Percentiles rank a stretch among this genome's conserved stretches.
phyloP scores from a whole-genome alignment of 2,797 vertebrate species.

The Clamator glandarius region DNA sequence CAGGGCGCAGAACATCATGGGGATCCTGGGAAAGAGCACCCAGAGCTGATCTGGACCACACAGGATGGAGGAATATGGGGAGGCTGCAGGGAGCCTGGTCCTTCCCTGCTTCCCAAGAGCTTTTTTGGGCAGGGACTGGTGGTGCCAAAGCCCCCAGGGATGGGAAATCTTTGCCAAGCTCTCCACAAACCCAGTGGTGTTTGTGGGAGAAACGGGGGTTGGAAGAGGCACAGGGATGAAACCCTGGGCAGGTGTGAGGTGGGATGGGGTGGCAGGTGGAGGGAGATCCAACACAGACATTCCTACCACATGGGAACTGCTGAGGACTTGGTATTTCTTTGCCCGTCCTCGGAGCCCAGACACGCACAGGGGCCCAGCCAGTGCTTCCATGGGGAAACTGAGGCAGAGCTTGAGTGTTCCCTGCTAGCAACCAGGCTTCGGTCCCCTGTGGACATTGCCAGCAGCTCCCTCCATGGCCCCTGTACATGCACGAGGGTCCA shows the following conservation, averaged over 20 bases:
- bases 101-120: not conserved
- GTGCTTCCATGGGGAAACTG: not conserved
- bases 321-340: not conserved
- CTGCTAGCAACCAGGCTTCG: no score
- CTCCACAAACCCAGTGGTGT: not conserved
- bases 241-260: accelerated
- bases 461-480: not conserved
- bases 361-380: accelerated
- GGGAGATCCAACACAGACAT: not conserved
- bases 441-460: not conserved
- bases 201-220: not conserved
- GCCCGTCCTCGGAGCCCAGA: not conserved
- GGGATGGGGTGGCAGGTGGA: not conserved
- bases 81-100: not conserved
- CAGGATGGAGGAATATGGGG: not conserved
- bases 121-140: not conserved
- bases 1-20: accelerated
- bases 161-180: not conserved
- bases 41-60: not conserved
- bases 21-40: not conserved
- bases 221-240: not conserved
- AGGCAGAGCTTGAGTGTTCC: accelerated
- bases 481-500: not conserved
- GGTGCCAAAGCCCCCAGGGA: not conserved
- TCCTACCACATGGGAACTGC: not conserved